A percentile compares a stretch with the other conserved stretches of the same genome.
Conservation (phyloP, 1,140 invertebrate species). For the Heliconius hermathena region DNA sequence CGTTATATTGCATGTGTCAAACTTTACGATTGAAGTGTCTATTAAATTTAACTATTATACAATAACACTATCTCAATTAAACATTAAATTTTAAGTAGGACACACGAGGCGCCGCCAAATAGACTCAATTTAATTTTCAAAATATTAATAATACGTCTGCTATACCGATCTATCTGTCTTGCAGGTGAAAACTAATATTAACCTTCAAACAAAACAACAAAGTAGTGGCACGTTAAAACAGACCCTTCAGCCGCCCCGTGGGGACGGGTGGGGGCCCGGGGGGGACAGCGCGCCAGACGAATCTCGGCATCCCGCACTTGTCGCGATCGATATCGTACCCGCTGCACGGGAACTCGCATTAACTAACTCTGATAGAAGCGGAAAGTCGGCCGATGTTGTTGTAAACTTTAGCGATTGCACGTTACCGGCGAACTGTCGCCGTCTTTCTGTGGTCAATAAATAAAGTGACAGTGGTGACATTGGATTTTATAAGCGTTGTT, state of each 20-base stretch:
- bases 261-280: conserved; percentile 38
- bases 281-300: conserved; percentile 66
- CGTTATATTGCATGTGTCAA: not conserved
- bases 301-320: conserved; percentile 73
- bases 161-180: conserved; percentile 44
- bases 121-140: too few species aligned
- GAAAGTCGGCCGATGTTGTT: conserved; percentile 76
- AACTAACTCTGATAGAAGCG: conserved; percentile 71
- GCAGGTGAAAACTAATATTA: conserved; percentile 74
- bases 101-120: too few species aligned
- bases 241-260: conserved; percentile 55
- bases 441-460: conserved; percentile 58
- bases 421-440: conserved; percentile 56
- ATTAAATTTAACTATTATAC: not conserved
- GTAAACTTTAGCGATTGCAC: conserved; percentile 77
- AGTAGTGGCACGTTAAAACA: conserved; percentile 71
- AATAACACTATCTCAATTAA: not conserved
- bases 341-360: conserved; percentile 75
- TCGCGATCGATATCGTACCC: conserved; percentile 78
- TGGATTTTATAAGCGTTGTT: not conserved
- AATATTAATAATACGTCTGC: not conserved
- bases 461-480: conserved; percentile 42
- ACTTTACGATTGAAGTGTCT: not conserved
- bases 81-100: too few species aligned
- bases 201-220: conserved; percentile 80